Conservation (phyloP, 2,113 vertebrate species). For the Nannospalax galili region DNA sequence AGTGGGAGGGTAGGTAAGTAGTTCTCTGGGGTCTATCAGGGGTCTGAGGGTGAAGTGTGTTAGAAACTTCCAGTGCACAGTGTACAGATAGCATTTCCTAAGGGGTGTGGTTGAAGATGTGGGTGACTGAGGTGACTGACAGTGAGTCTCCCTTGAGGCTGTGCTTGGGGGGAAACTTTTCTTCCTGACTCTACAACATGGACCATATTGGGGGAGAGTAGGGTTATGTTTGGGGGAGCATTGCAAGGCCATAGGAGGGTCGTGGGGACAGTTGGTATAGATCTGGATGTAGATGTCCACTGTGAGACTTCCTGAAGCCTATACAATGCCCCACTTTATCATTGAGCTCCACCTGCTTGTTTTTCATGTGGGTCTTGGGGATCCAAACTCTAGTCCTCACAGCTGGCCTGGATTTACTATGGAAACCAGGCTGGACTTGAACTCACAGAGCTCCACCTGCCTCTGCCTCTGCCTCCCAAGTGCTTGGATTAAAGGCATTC, state of each 20-base stretch:
- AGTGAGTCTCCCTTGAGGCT: too few species aligned
- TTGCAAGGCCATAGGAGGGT: too few species aligned
- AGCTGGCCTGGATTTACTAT: too few species aligned
- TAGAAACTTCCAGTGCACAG: too few species aligned
- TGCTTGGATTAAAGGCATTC: too few species aligned
- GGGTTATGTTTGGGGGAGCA: not conserved
- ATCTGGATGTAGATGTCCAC: not conserved
- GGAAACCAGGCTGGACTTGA: too few species aligned
- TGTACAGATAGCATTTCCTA: too few species aligned
- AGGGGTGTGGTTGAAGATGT: not conserved
- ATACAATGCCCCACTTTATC: not conserved
- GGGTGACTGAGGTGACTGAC: not conserved
- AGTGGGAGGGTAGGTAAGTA: rapidly evolving
- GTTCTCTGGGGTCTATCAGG: not conserved
- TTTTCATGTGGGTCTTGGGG: not conserved
- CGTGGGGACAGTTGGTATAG: too few species aligned
- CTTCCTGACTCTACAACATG: not conserved
- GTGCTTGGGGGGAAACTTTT: too few species aligned
- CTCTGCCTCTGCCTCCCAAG: too few species aligned
- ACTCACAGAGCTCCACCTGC: not conserved
- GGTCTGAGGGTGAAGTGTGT: not conserved
- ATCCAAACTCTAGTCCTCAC: not conserved
- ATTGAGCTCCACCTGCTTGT: not conserved
- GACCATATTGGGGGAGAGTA: not conserved
- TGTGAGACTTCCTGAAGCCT: not conserved